phyloP scores from a whole-genome alignment of 2,888 invertebrate species.

The Metallyticus violacea region DNA sequence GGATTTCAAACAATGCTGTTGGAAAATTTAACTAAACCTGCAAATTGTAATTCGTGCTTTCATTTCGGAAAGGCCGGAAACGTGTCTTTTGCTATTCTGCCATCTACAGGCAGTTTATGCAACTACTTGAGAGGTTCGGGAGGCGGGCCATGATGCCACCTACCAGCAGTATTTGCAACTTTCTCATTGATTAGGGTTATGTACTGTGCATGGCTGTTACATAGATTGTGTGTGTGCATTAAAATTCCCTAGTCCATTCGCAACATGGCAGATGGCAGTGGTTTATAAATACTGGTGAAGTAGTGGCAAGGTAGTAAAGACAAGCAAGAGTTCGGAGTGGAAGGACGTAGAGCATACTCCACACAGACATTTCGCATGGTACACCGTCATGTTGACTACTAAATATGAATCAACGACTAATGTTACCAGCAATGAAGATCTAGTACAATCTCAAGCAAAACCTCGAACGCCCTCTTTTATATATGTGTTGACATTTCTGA shows the following conservation, averaged over 20 bases:
- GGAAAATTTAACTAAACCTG: no score
- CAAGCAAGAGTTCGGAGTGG: neutral
- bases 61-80: no score
- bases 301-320: neutral
- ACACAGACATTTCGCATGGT: neutral
- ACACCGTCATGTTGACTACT: constrained; percentile 1
- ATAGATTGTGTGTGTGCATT: no score
- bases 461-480: constrained; percentile 23
- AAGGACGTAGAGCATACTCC: neutral
- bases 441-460: neutral
- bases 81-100: no score
- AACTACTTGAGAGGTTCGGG: neutral
- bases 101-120: neutral
- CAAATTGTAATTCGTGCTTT: no score
- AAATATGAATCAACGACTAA: constrained; percentile 26
- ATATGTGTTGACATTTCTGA: constrained; percentile 43
- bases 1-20: no score
- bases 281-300: neutral
- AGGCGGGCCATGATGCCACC: neutral
- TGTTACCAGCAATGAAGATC: constrained; percentile 5
- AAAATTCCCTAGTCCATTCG: neutral
- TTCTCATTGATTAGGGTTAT: neutral
- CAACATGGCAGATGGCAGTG: neutral
- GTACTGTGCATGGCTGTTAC: neutral
- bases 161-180: neutral